phyloP scores from a whole-genome alignment of 2,113 vertebrate genomes.

The Bos taurus region ARS-UCD2.0 NC_037344.1:72222001-72222500 shows the following conservation, averaged over 20 bases:
- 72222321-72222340: neutral
- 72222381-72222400: neutral
- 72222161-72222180: neutral
- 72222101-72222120: neutral
- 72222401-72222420: neutral
- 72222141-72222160: neutral
- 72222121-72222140: neutral
- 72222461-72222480: neutral
- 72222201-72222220: neutral
- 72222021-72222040: neutral
- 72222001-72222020: neutral
- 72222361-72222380: neutral
- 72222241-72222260: accelerated
- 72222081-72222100: neutral
- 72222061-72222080: neutral
- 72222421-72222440: neutral
- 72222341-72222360: neutral
- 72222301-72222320: accelerated
- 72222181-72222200: neutral
- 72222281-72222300: neutral
- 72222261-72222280: neutral
- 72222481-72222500: neutral
- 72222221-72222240: neutral
- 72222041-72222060: neutral
- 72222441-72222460: neutral